These are phyloP conservation scores for Diuraphis noxia DNA, from an alignment of 1,140 invertebrate species.

Conservation along the genomic window DNA sequence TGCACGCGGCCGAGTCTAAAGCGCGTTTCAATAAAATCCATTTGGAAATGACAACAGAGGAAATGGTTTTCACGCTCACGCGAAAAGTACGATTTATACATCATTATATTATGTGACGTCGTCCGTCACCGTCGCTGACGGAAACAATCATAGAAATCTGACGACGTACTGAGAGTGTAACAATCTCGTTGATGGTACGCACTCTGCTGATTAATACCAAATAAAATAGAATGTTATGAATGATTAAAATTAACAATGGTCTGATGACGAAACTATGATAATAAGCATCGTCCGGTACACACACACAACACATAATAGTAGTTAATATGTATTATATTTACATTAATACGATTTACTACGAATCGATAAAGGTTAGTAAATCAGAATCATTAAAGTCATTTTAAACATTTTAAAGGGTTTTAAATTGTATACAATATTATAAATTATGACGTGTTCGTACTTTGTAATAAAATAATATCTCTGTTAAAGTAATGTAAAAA, in stretches of 20 bases:
- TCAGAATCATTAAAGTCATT: too few species aligned
- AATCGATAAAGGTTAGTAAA: too few species aligned
- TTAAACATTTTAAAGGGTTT: too few species aligned
- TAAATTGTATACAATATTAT: too few species aligned
- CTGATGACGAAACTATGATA: too few species aligned
- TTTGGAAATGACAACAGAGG: neutral
- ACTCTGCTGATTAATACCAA: constrained; percentile 9
- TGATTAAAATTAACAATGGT: neutral
- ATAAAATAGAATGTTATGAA: neutral
- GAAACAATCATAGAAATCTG: constrained; percentile 14
- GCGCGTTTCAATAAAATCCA: constrained; percentile 1
- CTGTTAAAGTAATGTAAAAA: too few species aligned
- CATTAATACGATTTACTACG: too few species aligned
- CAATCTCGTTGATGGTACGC: neutral
- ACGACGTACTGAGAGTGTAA: neutral
- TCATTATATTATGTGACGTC: neutral
- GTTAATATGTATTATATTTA: too few species aligned
- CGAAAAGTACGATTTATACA: neutral
- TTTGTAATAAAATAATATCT: too few species aligned
- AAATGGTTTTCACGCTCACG: neutral
- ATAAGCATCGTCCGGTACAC: too few species aligned
- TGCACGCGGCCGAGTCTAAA: neutral
- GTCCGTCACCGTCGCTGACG: neutral
- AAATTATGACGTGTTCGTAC: too few species aligned
- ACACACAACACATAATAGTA: too few species aligned